Evolutionary conservation across 2,797 vertebrate genomes (phyloP).

Genomic region (Artibeus jamaicensis): DNA sequence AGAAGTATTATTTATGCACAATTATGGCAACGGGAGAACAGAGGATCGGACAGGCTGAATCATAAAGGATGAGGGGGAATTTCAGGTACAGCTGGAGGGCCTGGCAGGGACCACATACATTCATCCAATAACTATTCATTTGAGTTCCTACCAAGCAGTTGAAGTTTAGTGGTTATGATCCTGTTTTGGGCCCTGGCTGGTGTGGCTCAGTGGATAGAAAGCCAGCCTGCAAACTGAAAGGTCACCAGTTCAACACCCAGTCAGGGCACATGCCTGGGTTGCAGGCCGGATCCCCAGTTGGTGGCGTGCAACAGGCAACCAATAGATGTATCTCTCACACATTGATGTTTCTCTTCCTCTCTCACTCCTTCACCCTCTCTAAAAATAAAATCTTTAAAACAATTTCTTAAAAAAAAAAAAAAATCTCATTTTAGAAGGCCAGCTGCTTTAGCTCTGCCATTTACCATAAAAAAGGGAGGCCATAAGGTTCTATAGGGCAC

Average conservation of each 20-base stretch:
- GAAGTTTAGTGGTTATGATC: background rate
- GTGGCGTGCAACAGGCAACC: no score
- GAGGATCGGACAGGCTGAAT: background rate
- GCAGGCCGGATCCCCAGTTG: no score
- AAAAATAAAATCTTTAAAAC: no score
- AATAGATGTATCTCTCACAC: no score
- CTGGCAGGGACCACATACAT: background rate
- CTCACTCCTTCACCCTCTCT: no score
- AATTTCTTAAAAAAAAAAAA: no score
- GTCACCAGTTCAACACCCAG: no score
- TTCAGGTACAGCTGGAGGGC: background rate
- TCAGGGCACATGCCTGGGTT: no score
- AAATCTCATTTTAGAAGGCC: background rate
- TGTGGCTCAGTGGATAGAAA: no score
- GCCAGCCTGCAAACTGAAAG: no score
- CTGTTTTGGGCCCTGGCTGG: background rate
- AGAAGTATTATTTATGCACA: background rate
- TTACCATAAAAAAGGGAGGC: background rate
- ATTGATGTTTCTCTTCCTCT: no score
- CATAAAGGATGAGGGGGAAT: background rate
- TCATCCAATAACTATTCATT: background rate
- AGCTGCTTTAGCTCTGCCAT: background rate
- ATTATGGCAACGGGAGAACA: background rate
- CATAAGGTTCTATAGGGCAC: background rate
- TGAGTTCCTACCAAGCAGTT: background rate